Evolutionary conservation across 37 sponge, comb jelly and placozoan genomes (phyloP).

Genomic region (Petrosia ficiformis): DNA sequence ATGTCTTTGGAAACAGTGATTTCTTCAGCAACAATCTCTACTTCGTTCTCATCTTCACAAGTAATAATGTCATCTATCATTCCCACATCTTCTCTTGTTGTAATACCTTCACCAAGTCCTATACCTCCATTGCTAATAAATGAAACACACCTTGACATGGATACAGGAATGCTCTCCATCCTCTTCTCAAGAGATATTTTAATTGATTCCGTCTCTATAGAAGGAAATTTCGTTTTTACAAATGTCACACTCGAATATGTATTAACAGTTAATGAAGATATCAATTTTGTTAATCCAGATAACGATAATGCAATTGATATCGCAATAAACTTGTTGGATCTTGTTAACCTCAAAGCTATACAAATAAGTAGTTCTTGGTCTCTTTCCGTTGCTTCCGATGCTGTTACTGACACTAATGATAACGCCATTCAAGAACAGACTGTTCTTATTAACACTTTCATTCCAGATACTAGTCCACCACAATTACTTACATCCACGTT

Average conservation of each 20-base stretch:
- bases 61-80: neutral
- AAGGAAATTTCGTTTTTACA: no score
- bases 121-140: neutral
- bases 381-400: neutral
- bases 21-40: neutral
- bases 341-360: neutral
- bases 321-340: neutral
- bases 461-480: constrained; percentile 12
- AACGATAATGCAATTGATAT: neutral
- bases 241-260: no score
- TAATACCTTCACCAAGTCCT: neutral
- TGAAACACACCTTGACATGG: neutral
- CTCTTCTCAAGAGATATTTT: neutral
- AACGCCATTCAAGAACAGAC: neutral
- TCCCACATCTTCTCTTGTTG: neutral
- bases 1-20: neutral
- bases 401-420: neutral
- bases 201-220: neutral
- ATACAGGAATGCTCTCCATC: neutral
- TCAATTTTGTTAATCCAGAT: neutral
- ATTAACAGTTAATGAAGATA: no score
- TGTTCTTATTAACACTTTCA: neutral
- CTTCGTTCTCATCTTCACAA: neutral
- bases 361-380: neutral
- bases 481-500: neutral